Evolutionary conservation across 2,113 vertebrate genomes (phyloP).

Genomic region (Acrocephalus kingi): DNA sequence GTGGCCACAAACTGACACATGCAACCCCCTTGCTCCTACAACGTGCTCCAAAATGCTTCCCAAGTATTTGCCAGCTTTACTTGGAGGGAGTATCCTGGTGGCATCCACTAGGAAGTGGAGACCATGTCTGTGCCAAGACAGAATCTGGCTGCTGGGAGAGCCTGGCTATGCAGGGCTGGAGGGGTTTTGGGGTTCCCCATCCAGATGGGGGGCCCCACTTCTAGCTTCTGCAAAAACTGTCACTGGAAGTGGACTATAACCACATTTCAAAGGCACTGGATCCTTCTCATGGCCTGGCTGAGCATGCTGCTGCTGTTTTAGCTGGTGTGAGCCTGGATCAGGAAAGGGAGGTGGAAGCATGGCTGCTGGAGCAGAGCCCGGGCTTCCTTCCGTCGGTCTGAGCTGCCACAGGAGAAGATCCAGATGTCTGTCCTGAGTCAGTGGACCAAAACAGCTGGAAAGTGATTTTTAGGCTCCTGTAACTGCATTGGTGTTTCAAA

Average conservation of each 20-base stretch:
- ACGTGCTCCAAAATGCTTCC: background rate
- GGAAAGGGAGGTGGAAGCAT: background rate
- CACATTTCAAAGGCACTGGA: background rate
- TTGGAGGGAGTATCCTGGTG: background rate
- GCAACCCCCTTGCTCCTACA: background rate
- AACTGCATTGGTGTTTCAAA: background rate
- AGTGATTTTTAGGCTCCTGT: background rate
- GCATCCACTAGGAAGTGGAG: background rate
- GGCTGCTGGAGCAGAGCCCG: background rate
- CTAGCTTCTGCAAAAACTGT: background rate
- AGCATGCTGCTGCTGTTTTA: background rate
- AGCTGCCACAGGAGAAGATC: constrained; percentile 2
- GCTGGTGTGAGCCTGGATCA: background rate
- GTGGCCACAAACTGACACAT: background rate
- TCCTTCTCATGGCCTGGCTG: background rate
- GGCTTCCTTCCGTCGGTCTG: background rate
- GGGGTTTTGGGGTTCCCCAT: background rate
- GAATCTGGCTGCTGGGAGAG: background rate
- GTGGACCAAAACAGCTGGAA: background rate
- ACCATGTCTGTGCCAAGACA: background rate
- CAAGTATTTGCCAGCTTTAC: background rate
- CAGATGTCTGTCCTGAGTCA: background rate
- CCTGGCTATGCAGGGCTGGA: accelerated
- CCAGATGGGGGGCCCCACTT: background rate
- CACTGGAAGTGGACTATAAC: background rate